These are phyloP conservation scores for Rugalucina vietnamica DNA, from an alignment of 2,888 invertebrate species.

Conservation along the genomic window DNA sequence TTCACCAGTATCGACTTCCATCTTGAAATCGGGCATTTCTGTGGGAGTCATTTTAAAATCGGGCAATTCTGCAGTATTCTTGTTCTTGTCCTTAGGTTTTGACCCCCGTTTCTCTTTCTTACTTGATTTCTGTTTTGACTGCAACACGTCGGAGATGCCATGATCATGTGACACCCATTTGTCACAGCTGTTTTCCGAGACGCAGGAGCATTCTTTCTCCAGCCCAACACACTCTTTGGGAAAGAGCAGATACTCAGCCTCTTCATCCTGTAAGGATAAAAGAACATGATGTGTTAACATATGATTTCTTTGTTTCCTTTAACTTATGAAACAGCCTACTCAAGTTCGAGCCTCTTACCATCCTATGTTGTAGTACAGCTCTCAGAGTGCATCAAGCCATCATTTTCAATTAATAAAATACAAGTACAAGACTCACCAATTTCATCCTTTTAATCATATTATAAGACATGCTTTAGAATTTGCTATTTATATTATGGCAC, in stretches of 20 bases:
- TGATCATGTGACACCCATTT: slow-evolving; percentile 34
- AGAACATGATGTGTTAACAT: too few relatives aligned
- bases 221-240: slow-evolving; percentile 21
- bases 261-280: slow-evolving; percentile 63
- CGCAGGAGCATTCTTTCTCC: slow-evolving; percentile 27
- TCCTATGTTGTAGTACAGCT: too few relatives aligned
- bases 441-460: not conserved
- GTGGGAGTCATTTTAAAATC: not conserved
- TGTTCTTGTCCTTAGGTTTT: not conserved
- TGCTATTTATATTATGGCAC: too few relatives aligned
- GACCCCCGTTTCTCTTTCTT: slow-evolving; percentile 50
- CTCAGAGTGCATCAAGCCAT: too few relatives aligned
- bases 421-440: not conserved
- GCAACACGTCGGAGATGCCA: slow-evolving; percentile 45
- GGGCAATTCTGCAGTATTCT: not conserved
- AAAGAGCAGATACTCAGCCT: slow-evolving; percentile 58
- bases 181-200: slow-evolving; percentile 8
- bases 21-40: not conserved
- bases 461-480: too few relatives aligned
- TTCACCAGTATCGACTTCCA: slow-evolving; percentile 4
- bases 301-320: too few relatives aligned
- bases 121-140: slow-evolving; percentile 28
- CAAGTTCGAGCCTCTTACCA: too few relatives aligned
- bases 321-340: too few relatives aligned
- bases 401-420: too few relatives aligned